Evolutionary conservation across 2,888 invertebrate genomes (phyloP).

Genomic region (Trichogramma dendrolimi): DNA sequence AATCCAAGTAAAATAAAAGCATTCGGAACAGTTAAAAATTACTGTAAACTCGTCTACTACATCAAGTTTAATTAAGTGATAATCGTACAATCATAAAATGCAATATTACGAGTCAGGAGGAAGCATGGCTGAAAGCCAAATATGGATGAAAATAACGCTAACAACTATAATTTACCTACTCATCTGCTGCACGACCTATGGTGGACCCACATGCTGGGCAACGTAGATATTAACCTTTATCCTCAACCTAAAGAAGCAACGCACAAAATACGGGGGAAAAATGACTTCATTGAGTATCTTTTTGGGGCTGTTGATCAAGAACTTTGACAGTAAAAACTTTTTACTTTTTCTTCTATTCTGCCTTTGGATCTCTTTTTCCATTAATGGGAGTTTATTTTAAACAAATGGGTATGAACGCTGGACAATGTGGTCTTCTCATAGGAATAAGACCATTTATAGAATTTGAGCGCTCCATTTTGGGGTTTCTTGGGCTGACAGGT

Average conservation of each 20-base stretch:
- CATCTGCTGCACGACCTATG: constrained; percentile 61
- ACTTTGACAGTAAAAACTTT: constrained; percentile 93
- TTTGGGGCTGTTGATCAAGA: constrained; percentile 85
- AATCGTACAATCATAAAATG: too few relatives aligned
- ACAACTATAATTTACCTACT: constrained; percentile 37
- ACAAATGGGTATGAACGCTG: constrained; percentile 98
- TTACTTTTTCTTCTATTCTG: constrained; percentile 99
- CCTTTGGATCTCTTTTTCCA: constrained; percentile 96
- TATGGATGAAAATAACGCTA: too few relatives aligned
- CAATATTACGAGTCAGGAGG: constrained; percentile 4
- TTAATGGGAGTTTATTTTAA: constrained; percentile 99
- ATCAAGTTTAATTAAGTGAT: too few relatives aligned
- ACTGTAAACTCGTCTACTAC: too few relatives aligned
- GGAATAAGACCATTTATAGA: constrained; percentile 96
- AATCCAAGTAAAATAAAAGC: too few relatives aligned
- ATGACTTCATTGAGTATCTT: constrained; percentile 77
- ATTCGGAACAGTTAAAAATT: too few relatives aligned
- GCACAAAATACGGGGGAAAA: constrained; percentile 82
- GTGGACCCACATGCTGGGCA: constrained; percentile 82
- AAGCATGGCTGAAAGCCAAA: constrained; percentile 22
- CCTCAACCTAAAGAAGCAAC: constrained; percentile 84
- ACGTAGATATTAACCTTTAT: constrained; percentile 79
- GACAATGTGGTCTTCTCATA: constrained; percentile 89
- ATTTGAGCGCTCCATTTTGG: constrained; percentile 97
- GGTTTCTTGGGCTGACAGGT: constrained; percentile 86